Evolutionary conservation across 2,797 vertebrate genomes (phyloP), one percentile per base, ranked within the genome.

Genomic region (Sebastes kiyomatsui): DNA sequence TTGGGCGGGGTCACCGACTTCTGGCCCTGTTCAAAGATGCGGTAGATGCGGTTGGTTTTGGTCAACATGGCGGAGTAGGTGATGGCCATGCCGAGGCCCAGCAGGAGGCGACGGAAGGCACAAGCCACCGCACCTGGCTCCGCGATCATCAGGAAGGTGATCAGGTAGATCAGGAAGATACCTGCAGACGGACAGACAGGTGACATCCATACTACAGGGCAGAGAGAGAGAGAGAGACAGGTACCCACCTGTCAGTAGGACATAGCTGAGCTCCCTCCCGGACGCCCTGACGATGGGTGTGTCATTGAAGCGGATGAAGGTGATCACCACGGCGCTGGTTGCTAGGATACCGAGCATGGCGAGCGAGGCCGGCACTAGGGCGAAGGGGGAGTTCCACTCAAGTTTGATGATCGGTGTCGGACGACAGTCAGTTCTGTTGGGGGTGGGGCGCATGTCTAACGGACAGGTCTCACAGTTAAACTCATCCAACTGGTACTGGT

Each of bases 1-100:
- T 95, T 97, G 0, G 97, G 98, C 0, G 97, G 97, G 0, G 96
- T 96, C 88, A 98, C 97, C 0, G 97, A 97, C 65, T 93, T 96
- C 87, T 98, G 97, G 11, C 98, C 98, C 77, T 96, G 96, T 74
- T 97, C 97, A 0, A 98, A 98, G 93, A 98, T 98, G 56, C 97
- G 96, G 90, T 98, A 97, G 93, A 98, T 98, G 65, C 97, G 96
- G 91, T 98, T 98, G 92, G 97, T 97, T 92, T 97, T 98, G 88
- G 97, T 98, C 54, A 98, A 90, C 93, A 97, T 95, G 13, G 97
- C 97, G 0, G 97, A 97, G 85, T 98, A 99, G 59, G 95, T 97
- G 85, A 98, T 96, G 68, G 96, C 95, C 93, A 97, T 97, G 25
- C 98, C 98, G 1, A 97, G 88, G 4, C 97, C 98, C 6, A 99